phyloP scores from a whole-genome alignment of 2,888 invertebrate genomes.

The Ormyrus labotus region DNA sequence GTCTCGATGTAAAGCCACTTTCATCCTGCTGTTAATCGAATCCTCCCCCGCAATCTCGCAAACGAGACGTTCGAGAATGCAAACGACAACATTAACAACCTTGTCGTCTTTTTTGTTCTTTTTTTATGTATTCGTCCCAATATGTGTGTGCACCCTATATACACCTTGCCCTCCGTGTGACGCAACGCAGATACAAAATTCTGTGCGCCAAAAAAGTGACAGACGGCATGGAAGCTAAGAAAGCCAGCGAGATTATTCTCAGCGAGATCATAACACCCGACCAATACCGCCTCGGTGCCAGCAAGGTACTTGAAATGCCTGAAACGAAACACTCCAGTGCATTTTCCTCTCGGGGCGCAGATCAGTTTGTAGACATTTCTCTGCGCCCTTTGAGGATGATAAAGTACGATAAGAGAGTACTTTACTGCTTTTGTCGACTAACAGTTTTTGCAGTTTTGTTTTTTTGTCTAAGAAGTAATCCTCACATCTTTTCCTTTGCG shows the following conservation, averaged over 20 bases:
- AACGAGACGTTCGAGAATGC: conserved; percentile 55
- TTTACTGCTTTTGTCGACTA: no score
- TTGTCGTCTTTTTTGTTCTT: conserved; percentile 62
- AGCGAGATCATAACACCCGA: conserved; percentile 91
- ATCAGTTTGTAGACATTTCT: not conserved
- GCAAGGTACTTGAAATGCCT: conserved; percentile 85
- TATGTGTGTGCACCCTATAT: conserved; percentile 50
- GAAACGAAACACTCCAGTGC: not conserved
- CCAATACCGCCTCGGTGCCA: conserved; percentile 95
- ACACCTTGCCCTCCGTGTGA: conserved; percentile 32
- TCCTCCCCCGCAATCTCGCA: conserved; percentile 42
- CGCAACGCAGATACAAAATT: conserved; percentile 96
- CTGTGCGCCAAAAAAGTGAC: conserved; percentile 94
- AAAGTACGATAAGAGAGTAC: no score
- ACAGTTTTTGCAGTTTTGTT: no score
- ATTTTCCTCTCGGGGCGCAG: conserved; percentile 2
- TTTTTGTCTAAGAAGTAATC: no score
- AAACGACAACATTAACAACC: conserved; percentile 56
- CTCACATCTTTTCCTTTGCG: no score
- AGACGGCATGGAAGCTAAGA: conserved; percentile 84
- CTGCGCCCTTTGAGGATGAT: no score
- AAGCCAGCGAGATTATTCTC: conserved; percentile 90
- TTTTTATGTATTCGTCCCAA: conserved; percentile 58
- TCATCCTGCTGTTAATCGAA: conserved; percentile 2
- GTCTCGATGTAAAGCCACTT: not conserved